Evolutionary conservation across 2,113 vertebrate species (phyloP).

Genomic region (Labeo catla): DNA sequence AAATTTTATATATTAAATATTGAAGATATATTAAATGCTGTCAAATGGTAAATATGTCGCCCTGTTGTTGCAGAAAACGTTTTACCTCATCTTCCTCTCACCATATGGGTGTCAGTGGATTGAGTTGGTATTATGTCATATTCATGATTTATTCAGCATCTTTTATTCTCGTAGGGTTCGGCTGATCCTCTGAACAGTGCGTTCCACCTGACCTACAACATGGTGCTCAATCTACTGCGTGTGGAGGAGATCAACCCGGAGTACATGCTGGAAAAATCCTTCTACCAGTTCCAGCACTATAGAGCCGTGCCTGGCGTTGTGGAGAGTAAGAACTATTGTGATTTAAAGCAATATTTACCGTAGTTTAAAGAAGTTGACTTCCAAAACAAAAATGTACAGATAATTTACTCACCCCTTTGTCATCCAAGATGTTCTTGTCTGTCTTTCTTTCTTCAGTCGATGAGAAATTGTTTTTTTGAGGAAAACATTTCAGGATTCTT

Average conservation of each 20-base stretch:
- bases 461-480: too few species aligned
- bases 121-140: background rate
- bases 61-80: background rate
- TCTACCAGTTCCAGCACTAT: constrained; percentile 99
- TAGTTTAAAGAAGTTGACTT: too few species aligned
- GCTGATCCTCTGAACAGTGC: constrained; percentile 97
- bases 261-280: constrained; percentile 99
- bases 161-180: constrained; percentile 76
- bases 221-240: constrained; percentile 96
- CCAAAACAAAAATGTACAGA: too few species aligned
- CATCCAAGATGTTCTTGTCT: too few species aligned
- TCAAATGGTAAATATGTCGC: background rate
- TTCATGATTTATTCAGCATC: background rate
- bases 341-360: background rate
- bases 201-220: constrained; percentile 98
- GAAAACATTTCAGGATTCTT: too few species aligned
- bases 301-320: constrained; percentile 94
- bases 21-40: too few species aligned
- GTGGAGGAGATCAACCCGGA: constrained; percentile 99
- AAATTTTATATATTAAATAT: too few species aligned
- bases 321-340: constrained; percentile 83
- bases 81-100: background rate
- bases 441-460: too few species aligned
- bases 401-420: too few species aligned
- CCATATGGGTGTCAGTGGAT: background rate